Percentiles rank a stretch among this genome's conserved stretches.
Conservation (phyloP, 2,113 vertebrate genomes). For the Spilogale gracilis region DNA sequence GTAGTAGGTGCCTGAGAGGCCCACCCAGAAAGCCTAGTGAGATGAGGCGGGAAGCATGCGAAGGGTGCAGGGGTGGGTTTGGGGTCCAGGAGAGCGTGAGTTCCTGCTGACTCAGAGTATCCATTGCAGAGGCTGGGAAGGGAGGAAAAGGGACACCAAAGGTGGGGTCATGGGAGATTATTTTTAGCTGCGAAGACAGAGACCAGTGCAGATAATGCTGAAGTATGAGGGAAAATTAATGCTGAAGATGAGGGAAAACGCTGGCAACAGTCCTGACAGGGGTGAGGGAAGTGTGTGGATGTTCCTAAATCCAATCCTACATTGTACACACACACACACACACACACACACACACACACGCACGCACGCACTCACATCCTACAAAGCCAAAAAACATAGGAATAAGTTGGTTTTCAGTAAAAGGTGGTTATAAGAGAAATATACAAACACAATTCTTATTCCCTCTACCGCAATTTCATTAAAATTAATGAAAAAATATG, state of each 20-base stretch:
- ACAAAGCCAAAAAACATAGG: not conserved
- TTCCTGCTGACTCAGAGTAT: not conserved
- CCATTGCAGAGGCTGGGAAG: not conserved
- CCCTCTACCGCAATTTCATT: not conserved
- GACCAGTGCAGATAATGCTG: not conserved
- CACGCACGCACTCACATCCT: not conserved
- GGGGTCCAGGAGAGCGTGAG: not conserved
- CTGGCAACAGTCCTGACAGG: not conserved
- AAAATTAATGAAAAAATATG: not conserved
- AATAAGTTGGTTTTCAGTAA: not conserved
- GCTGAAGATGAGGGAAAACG: not conserved
- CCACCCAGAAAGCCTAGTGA: not conserved
- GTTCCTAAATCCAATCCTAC: not conserved
- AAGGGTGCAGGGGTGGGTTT: fast-evolving
- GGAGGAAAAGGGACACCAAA: not conserved
- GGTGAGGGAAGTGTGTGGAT: not conserved
- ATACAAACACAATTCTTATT: not conserved
- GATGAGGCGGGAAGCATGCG: not conserved
- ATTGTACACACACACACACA: not conserved
- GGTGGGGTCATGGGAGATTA: not conserved
- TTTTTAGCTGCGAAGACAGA: not conserved
- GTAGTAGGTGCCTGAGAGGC: not conserved
- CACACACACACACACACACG: not conserved
- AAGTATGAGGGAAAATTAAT: not conserved
- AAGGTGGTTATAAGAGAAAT: not conserved